phyloP scores from a whole-genome alignment of 2,113 vertebrate genomes.

The Syrrhaptes paradoxus region DNA sequence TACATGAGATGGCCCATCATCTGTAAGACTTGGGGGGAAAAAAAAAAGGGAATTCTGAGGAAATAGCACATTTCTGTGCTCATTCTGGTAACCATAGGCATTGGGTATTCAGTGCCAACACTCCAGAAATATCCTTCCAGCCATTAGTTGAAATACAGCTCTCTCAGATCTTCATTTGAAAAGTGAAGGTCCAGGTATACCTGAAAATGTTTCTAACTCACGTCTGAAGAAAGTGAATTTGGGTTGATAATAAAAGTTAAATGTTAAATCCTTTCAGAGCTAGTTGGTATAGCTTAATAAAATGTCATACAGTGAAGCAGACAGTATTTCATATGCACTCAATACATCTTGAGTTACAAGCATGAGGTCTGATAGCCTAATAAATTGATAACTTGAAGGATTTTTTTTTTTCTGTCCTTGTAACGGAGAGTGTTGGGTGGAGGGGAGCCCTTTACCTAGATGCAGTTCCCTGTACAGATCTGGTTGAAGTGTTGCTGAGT shows the following conservation, averaged over 20 bases:
- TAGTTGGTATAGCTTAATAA: neutral
- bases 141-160: neutral
- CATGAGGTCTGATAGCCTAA: neutral
- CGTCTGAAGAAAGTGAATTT: neutral
- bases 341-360: neutral
- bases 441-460: neutral
- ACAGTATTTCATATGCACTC: neutral
- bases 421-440: neutral
- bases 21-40: neutral
- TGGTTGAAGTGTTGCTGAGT: fast-evolving
- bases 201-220: neutral
- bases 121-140: neutral
- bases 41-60: neutral
- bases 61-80: neutral
- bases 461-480: fast-evolving
- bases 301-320: neutral
- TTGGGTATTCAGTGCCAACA: neutral
- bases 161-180: neutral
- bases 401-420: neutral
- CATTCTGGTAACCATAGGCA: neutral
- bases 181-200: neutral
- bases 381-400: neutral
- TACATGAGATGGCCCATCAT: neutral
- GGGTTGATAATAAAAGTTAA: neutral
- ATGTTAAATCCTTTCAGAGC: neutral